Base-by-base conservation (phyloP, 2,113 vertebrate species). In the Todiramphus saurophagus region DNA sequence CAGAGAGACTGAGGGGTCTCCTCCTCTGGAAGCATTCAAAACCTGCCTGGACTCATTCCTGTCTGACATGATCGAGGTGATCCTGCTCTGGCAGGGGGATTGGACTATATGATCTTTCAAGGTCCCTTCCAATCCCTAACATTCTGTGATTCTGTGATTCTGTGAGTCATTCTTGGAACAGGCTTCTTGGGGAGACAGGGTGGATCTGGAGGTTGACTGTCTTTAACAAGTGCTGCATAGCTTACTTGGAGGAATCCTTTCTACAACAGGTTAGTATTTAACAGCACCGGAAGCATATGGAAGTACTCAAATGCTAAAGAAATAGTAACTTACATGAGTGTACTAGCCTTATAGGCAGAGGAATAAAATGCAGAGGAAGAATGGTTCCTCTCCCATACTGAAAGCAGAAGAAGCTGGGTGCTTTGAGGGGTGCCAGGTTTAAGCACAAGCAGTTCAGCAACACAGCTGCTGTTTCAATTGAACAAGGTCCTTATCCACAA, bases 141-240 rank as follows among this genome's bases (percentile, higher is more conserved):
- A n/a, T n/a, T n/a, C n/a, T n/a, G n/a, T n/a, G n/a, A 39, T 39
- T 39, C 39, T 39, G 39, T 39, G 39, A 39, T 39, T 39, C 39
- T 39, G 39, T 39, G 16, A 69, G 5, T 14, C 13, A 13, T 53
- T 64, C 33, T 30, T 44, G n/a, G 46, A 86, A 83, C 11, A 59
- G 77, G 4, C 5, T 62, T 50, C 20, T 17, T 1, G 0, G 4
- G 64, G 31, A 73, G 25, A 48, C 2, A 2, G 20, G 31, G 17
- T 67, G 25, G 27, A 48, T 28, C 11, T 68, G 55, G 27, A 84
- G 33, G 33, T 35, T 63, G 83, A 44, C 31, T 59, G 7, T 13
- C 21, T 48, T 53, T 53, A 75, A 30, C 17, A 84, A 85, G n/a
- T 20, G 33, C 53, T 69, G 30, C 10, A 37, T 10, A 77, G 7